These are phyloP conservation scores for Pagrus major DNA, from an alignment of 2,113 vertebrate species.

Conservation along the genomic window DNA sequence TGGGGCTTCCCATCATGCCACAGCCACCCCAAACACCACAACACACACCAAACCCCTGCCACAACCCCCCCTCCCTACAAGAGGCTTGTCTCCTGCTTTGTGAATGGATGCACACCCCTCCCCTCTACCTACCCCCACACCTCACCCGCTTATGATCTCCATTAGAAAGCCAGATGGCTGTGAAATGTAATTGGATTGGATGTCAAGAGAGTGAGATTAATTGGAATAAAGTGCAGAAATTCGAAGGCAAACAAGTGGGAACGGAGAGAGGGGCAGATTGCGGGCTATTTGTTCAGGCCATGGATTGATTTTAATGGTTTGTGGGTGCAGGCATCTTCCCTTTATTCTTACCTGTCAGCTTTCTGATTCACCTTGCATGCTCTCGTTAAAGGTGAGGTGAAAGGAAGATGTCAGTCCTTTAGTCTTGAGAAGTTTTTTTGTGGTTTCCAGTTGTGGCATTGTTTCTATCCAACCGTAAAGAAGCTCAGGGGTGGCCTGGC, in stretches of 20 bases:
- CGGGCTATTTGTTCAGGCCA: conserved; percentile 65
- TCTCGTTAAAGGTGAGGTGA: background rate
- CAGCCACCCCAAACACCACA: conserved; percentile 83
- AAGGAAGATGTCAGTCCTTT: background rate
- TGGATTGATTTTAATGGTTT: conserved; percentile 32
- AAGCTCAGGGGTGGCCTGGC: conserved; percentile 75
- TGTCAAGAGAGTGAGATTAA: conserved; percentile 81
- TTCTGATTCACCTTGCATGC: background rate
- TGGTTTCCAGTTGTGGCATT: conserved; percentile 32
- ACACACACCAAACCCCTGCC: conserved; percentile 78
- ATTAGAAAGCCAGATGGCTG: conserved; percentile 90
- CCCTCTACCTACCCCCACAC: conserved; percentile 24
- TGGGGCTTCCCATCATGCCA: conserved; percentile 93
- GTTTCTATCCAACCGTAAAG: conserved; percentile 17
- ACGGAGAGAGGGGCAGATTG: conserved; percentile 86
- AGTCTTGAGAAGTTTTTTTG: background rate
- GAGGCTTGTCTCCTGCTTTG: conserved; percentile 65
- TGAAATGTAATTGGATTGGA: conserved; percentile 89
- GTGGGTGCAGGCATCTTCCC: conserved; percentile 21
- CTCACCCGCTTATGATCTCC: conserved; percentile 79
- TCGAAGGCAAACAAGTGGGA: conserved; percentile 79
- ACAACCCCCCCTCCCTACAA: conserved; percentile 47
- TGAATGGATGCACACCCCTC: conserved; percentile 62
- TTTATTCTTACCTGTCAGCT: conserved; percentile 2
- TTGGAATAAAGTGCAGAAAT: conserved; percentile 79